phyloP scores from a whole-genome alignment of 2,888 invertebrate species.

The Elmis aenea region DNA sequence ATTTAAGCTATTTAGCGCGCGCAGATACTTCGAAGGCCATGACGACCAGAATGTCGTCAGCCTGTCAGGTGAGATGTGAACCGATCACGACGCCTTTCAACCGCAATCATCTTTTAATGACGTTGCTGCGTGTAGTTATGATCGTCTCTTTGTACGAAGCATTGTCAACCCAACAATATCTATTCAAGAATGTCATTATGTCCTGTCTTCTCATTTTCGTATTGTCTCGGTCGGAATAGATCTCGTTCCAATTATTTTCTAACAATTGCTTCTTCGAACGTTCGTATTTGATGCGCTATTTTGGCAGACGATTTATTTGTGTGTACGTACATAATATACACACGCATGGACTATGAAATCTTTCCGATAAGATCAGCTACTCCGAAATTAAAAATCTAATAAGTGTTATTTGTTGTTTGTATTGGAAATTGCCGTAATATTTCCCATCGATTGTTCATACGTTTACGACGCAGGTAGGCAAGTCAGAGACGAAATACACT shows the following conservation, averaged over 20 bases:
- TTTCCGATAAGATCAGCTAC: constrained; percentile 3
- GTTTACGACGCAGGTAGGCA: constrained; percentile 25
- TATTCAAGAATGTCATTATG: background rate
- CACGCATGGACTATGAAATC: too few relatives aligned
- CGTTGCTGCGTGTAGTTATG: constrained; percentile 1
- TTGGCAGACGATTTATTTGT: constrained; percentile 4
- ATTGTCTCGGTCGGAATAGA: background rate
- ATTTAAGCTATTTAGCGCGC: background rate
- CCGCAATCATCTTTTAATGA: constrained; percentile 3
- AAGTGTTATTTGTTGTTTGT: constrained; percentile 4
- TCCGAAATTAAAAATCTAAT: constrained; percentile 1
- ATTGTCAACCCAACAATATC: background rate
- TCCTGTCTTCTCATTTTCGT: background rate
- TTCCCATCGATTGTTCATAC: constrained; percentile 5
- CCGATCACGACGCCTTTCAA: constrained; percentile 1
- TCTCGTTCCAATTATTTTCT: constrained; percentile 4
- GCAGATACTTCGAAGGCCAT: background rate
- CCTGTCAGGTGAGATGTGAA: constrained; percentile 2
- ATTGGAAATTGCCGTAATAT: background rate
- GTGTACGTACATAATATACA: constrained; percentile 1
- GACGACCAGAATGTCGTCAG: constrained; percentile 1
- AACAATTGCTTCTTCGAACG: constrained; percentile 5
- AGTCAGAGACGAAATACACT: constrained; percentile 26
- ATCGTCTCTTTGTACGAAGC: background rate
- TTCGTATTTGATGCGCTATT: constrained; percentile 5